Evolutionary conservation across 1,140 invertebrate species (phyloP).

Genomic region (Cherax quadricarinatus): DNA sequence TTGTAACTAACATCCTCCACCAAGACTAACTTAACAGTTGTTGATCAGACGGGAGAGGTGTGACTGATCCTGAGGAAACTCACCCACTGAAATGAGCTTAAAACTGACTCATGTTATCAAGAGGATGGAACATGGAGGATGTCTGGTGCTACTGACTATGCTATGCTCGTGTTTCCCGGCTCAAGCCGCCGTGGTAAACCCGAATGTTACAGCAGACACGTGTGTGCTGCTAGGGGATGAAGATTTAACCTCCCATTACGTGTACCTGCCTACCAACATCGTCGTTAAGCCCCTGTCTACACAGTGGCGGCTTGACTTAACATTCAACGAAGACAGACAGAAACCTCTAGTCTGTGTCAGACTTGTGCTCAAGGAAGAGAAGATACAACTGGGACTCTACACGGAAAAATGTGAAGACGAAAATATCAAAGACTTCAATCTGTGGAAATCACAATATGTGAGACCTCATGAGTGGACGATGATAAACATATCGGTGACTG

Average conservation of each 20-base stretch:
- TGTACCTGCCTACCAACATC: slow-evolving; percentile 7
- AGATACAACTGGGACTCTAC: not conserved
- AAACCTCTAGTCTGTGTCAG: not conserved
- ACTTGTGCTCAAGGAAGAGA: not conserved
- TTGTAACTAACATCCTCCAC: too few species aligned
- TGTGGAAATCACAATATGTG: not conserved
- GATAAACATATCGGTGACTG: not conserved
- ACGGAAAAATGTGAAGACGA: not conserved
- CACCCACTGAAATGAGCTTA: too few species aligned
- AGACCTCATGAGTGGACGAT: not conserved
- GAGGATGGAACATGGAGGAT: too few species aligned
- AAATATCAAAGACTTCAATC: not conserved
- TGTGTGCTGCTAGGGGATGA: not conserved
- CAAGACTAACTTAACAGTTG: too few species aligned
- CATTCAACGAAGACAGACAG: not conserved
- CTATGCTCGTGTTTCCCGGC: not conserved
- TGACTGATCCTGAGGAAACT: too few species aligned
- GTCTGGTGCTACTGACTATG: not conserved
- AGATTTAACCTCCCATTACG: not conserved
- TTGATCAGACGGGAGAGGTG: too few species aligned
- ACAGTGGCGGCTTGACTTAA: slow-evolving; percentile 23
- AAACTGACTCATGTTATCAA: too few species aligned
- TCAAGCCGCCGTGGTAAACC: not conserved
- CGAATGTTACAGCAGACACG: too few species aligned
- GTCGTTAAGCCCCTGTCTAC: not conserved